Base-by-base conservation (phyloP, 2,888 invertebrate genomes). In the Allophyes oxyacanthae region DNA sequence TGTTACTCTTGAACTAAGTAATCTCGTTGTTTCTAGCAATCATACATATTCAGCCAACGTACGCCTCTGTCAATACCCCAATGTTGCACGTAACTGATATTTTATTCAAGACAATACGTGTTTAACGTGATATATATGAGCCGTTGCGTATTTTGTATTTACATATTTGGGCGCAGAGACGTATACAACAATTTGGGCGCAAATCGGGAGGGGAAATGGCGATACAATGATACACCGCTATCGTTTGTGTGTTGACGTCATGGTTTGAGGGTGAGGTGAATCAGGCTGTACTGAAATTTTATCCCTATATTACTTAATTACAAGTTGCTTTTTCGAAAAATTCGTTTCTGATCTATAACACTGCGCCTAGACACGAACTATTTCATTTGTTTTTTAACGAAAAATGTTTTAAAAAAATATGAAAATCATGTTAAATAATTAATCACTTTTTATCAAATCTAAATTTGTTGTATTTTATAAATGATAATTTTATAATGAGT, bases 101-200 rank as follows among this genome's bases (percentile, higher is more conserved):
- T 79, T 81, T 79, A 83, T 82, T 82, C 82, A 82, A 73, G 75
- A 75, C 79, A 79, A 75, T 72, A 73, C 68, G 74, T 79, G 69
- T 73, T 77, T 72, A 74, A 71, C 73, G 64, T 77, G 75, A 79
- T 82, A 75, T 79, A 64, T 64, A 66, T 46, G 61, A 54, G 66
- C 50, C 56, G 37, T 50, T 74, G 55, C 64, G 59, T 66, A 66
- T 60, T 50, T 55, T 41, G 62, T 67, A 78, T 77, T 79, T 65
- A 73, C 79, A 77, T 75, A 66, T 67, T 68, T 54, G 48, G 37
- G 9, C 72, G 62, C 70, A 75, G 72, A 60, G 57, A 51, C 58
- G 37, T 53, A 58, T 50, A 68, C 61, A 72, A 64, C 61, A 52
- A 75, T 72, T 73, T 68, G 50, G 49, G 33, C 40, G 64, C 69